Evolutionary conservation across 2,888 invertebrate species (phyloP).

Genomic region (Philonicus albiceps): DNA sequence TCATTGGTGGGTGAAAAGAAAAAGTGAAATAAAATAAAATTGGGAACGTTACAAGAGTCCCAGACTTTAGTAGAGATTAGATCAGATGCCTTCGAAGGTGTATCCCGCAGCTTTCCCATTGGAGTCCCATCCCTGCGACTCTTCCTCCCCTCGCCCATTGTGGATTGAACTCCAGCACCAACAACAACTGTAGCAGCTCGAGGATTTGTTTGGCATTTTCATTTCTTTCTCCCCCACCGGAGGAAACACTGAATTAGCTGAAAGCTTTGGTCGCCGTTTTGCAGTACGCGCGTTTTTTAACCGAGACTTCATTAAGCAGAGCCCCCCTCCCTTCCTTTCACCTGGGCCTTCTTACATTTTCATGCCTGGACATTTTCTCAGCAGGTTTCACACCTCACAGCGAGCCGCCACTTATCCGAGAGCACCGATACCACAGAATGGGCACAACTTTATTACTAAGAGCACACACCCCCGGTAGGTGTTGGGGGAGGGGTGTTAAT

Average conservation of each 20-base stretch:
- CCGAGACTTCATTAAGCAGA: neutral
- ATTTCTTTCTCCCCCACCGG: neutral
- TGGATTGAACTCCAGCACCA: neutral
- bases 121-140: neutral
- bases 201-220: neutral
- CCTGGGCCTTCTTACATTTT: conserved; percentile 35
- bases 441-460: neutral
- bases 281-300: conserved; percentile 24
- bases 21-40: neutral
- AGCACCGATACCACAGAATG: neutral
- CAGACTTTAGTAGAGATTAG: neutral
- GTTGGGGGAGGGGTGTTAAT: neutral
- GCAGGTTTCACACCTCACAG: neutral
- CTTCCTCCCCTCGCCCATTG: neutral
- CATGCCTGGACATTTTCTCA: conserved; percentile 42
- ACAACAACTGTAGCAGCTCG: neutral
- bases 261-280: conserved; percentile 29
- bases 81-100: neutral
- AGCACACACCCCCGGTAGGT: neutral
- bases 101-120: neutral
- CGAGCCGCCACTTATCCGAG: neutral
- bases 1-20: neutral
- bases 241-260: conserved; percentile 19
- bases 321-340: neutral
- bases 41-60: neutral